These are phyloP conservation scores for Bagarius yarrelli DNA, from an alignment of 2,113 vertebrate species.

Conservation along the genomic window DNA sequence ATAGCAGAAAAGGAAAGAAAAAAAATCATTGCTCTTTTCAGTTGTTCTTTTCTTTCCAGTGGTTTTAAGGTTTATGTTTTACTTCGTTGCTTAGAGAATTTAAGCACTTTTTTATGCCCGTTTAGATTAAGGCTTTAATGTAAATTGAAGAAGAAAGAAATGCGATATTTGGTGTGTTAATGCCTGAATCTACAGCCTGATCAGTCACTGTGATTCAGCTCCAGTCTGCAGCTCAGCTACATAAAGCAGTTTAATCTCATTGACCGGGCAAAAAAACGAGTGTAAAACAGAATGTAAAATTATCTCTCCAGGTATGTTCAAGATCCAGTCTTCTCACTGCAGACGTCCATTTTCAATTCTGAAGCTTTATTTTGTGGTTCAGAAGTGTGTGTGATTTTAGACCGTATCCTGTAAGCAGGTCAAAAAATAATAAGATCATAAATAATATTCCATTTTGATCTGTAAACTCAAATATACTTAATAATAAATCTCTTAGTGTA, in stretches of 20 bases:
- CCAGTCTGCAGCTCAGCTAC: background rate
- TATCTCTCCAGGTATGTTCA: background rate
- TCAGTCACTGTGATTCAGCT: constrained; percentile 1
- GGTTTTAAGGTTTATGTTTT: no score
- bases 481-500: background rate
- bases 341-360: no score
- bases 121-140: no score
- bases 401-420: background rate
- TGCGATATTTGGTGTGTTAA: background rate
- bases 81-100: no score
- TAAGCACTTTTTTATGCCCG: no score
- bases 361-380: no score
- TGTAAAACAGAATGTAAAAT: constrained; percentile 19
- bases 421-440: background rate
- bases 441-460: background rate
- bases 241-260: background rate
- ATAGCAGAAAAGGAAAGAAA: no score
- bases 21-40: no score
- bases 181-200: background rate
- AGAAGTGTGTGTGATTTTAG: background rate
- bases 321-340: no score
- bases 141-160: background rate
- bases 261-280: background rate
- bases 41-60: no score
- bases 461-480: background rate